These are phyloP conservation scores for Rhyzopertha dominica DNA, from an alignment of 1,140 invertebrate genomes.

Conservation along the genomic window DNA sequence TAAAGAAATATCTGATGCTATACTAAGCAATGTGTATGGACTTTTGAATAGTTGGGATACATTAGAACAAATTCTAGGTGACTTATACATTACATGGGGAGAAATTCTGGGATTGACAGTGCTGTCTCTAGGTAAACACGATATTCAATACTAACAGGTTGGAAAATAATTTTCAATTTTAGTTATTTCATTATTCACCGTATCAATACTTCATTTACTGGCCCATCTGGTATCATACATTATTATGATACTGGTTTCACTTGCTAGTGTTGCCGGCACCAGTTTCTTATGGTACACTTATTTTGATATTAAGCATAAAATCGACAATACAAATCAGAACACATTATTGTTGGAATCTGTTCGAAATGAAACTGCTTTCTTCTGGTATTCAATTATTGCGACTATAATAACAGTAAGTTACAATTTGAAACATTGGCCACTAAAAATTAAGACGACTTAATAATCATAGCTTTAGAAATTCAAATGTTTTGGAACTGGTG, in stretches of 20 bases:
- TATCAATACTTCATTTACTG: slow-evolving; percentile 77
- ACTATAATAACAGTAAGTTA: slow-evolving; percentile 76
- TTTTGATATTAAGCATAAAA: slow-evolving; percentile 64
- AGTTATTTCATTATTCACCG: slow-evolving; percentile 79
- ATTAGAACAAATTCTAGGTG: slow-evolving; percentile 79
- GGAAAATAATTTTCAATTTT: slow-evolving; percentile 41
- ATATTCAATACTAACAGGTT: slow-evolving; percentile 7
- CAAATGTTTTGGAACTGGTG: too few relatives aligned
- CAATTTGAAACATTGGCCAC: too few relatives aligned
- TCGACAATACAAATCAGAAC: slow-evolving; percentile 57
- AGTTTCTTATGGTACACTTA: slow-evolving; percentile 86
- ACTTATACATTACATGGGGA: slow-evolving; percentile 82
- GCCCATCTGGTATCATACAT: slow-evolving; percentile 81
- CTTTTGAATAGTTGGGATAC: slow-evolving; percentile 82
- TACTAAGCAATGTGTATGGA: slow-evolving; percentile 69
- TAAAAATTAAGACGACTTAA: too few relatives aligned
- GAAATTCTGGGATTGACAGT: slow-evolving; percentile 78
- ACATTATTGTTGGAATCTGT: slow-evolving; percentile 58
- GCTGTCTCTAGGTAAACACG: slow-evolving; percentile 69
- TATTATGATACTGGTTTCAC: slow-evolving; percentile 72
- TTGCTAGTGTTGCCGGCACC: slow-evolving; percentile 72
- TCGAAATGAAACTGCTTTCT: slow-evolving; percentile 80
- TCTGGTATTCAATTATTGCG: slow-evolving; percentile 79
- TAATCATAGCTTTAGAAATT: too few relatives aligned
- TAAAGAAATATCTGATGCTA: slow-evolving; percentile 54